Evolutionary conservation across 2,888 invertebrate species (phyloP).

Genomic region (Mayetiola destructor): DNA sequence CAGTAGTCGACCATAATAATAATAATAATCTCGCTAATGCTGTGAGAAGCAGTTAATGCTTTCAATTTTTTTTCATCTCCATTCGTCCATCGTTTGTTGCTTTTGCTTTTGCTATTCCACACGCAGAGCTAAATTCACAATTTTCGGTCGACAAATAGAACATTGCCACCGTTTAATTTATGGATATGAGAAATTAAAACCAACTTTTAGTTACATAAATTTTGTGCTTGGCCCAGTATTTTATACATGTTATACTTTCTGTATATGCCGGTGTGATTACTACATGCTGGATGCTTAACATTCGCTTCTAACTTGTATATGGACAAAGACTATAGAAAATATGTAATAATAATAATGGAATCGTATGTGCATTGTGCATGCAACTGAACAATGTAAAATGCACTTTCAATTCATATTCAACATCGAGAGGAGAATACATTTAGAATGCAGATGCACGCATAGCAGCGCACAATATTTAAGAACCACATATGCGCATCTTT

Average conservation of each 20-base stretch:
- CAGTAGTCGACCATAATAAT: no score
- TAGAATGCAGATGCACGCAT: neutral
- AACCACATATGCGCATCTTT: slow-evolving; percentile 4
- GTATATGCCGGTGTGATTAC: no score
- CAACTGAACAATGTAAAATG: neutral
- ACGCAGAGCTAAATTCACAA: no score
- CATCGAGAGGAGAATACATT: no score
- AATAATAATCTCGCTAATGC: slow-evolving; percentile 11
- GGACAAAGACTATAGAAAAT: neutral
- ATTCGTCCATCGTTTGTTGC: neutral
- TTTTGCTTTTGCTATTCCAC: neutral
- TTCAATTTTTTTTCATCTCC: neutral
- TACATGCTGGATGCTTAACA: no score
- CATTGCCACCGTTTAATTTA: slow-evolving; percentile 13
- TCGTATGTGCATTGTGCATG: no score
- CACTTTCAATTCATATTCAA: no score
- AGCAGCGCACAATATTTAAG: neutral
- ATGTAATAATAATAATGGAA: slow-evolving; percentile 9
- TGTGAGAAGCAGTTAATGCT: slow-evolving; percentile 1
- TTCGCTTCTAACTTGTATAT: no score
- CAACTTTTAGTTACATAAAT: slow-evolving; percentile 13
- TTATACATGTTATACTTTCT: no score
- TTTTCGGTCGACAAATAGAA: neutral
- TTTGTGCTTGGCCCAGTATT: slow-evolving; percentile 8
- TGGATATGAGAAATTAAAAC: slow-evolving; percentile 15